Evolutionary conservation across 2,113 vertebrate genomes (phyloP), one percentile per base, ranked within the genome.

Genomic region (Notarius quadriscutis): DNA sequence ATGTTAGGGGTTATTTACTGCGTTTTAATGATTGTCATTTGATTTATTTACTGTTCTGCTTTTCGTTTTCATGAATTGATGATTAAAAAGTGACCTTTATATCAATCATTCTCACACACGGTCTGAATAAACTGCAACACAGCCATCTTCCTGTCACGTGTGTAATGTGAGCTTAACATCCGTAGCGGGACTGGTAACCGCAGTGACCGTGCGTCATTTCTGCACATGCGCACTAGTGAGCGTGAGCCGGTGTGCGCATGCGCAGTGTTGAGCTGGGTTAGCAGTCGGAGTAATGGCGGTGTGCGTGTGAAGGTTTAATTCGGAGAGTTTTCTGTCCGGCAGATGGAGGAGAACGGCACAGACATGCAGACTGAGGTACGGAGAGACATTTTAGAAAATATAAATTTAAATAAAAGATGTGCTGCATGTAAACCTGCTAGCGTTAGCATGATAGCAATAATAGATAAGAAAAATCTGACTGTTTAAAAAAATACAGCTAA

Each of bases 281-380:
- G 71, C 34, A 74, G 72, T 11, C 34, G n/a, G 4, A 53, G 48
- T 30, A 17, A 79, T 79, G 77, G 9, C 2, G 22, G 22, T 7
- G 2, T 27, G 12, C 22, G n/a, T 80, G 18, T 80, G 20, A 58
- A 81, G 91, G 85, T 78, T 67, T n/a, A 27, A 60, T 84, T 20
- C 27, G 3, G 17, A 12, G 6, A 5, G 51, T 51, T 34, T 75
- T 63, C 12, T 62, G 72, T 60, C 7, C 30, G 20, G 10, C 78
- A 67, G 48, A 79, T 55, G 58, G 88, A 87, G 67, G 87, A 87
- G 60, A 90, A 90, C 30, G 87, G 89, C 9, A 74, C 65, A 2
- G 87, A 89, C 22, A 80, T 84, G 84, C 89, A 55, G 67, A 63
- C 55, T 4, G 89, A 89, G 89, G 89, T 87, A 69, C 18, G 5